phyloP scores from a whole-genome alignment of 92 coral and sea anemone genomes.

The Zoanthus solanderi region DNA sequence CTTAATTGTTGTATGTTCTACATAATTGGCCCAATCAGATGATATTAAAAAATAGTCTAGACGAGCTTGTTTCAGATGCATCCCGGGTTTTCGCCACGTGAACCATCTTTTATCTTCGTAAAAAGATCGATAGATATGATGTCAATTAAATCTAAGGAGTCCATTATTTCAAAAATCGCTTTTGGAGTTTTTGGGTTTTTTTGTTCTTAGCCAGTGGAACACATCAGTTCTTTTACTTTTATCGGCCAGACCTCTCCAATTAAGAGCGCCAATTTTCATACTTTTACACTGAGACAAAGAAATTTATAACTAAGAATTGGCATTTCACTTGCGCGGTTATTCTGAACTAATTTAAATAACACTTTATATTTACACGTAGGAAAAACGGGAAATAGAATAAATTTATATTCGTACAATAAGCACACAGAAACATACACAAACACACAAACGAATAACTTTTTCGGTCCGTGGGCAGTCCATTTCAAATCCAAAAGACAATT shows the following conservation, averaged over 20 bases:
- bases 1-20: no score
- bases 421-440: conserved; percentile 2
- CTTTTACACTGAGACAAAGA: conserved; percentile 4
- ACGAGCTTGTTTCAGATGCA: neutral
- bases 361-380: neutral
- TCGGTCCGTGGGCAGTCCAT: conserved; percentile 6
- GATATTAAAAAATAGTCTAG: no score
- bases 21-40: no score
- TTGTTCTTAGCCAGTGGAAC: conserved; percentile 9
- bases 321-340: neutral
- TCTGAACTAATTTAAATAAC: neutral
- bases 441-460: conserved; percentile 3
- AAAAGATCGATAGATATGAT: neutral
- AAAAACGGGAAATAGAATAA: neutral
- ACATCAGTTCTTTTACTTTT: neutral
- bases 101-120: neutral
- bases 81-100: neutral
- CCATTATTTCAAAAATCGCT: neutral
- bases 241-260: conserved; percentile 24
- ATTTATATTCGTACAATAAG: conserved; percentile 1
- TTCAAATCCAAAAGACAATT: neutral
- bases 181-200: neutral
- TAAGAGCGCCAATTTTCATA: conserved; percentile 20
- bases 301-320: neutral
- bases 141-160: neutral